Base-by-base conservation (phyloP, 2,888 invertebrate species). In the Melolontha melolontha region DNA sequence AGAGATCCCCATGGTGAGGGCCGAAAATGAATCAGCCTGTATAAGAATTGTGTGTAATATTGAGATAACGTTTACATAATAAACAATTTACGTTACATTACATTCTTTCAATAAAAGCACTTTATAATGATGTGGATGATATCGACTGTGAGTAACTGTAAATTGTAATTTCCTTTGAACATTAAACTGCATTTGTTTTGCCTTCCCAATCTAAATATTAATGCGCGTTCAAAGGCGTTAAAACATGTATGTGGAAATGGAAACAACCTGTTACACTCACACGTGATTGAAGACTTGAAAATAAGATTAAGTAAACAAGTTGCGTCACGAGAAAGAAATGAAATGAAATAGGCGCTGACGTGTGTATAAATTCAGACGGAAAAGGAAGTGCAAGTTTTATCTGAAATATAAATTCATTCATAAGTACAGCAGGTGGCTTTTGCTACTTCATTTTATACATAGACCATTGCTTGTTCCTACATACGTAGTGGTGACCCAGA, bases 391-490 rank as follows among this genome's bases (percentile, higher is more conserved):
- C 59, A 73, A 71, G 69, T 73, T 73, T 73, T 73, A 73, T 73
- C 72, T 73, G 72, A 73, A 73, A 73, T 73, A 73, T 71, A 73
- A 74, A 71, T 69, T 72, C 75, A 75, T 75, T 75, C 75, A 75
- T 73, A 73, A 75, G 71, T 70, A 68, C 73, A 71, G 72, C 73
- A 75, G 75, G 73, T 75, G 75, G 73, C 72, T 72, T 73, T 71
- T 70, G 72, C 73, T 71, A 73, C 72, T 75, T 73, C 69, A 73
- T 72, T 71, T 73, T 71, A 73, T 70, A 73, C 72, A 73, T 73
- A 71, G 71, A 71, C 67, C 69, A 70, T 44, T 49, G 12, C 40
- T 69, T 72, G 72, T 41, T 29, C 27, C 63, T 71, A 34, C 10
- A 34, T 10, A 34, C 34, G 71, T 68, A 73, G 72, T 73, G 70